These are phyloP conservation scores for Drosophila serrata DNA, from an alignment of 1,140 invertebrate species.

Conservation along the genomic window DNA sequence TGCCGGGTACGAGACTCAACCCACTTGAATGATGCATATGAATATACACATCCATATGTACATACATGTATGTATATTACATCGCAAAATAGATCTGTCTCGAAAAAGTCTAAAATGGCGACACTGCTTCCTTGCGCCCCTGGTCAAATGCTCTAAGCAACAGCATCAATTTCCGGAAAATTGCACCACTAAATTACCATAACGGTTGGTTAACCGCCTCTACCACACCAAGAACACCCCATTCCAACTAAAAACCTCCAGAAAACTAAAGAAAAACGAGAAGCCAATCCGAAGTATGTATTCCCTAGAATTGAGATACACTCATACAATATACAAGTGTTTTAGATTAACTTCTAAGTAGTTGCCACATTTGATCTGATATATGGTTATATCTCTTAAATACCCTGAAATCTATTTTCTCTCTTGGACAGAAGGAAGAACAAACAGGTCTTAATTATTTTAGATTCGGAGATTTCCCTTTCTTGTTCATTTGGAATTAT, in stretches of 20 bases:
- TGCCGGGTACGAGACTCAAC: too few relatives aligned
- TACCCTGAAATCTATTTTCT: background rate
- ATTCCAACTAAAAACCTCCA: background rate
- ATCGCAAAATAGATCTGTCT: background rate
- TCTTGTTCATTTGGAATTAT: too few relatives aligned
- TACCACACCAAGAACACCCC: slow-evolving; percentile 4
- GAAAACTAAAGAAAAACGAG: slow-evolving; percentile 66
- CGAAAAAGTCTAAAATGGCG: too few relatives aligned
- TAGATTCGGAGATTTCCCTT: too few relatives aligned
- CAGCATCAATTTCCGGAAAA: slow-evolving; percentile 78
- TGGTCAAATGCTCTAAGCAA: slow-evolving; percentile 37
- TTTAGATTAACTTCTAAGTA: too few relatives aligned
- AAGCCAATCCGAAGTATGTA: background rate
- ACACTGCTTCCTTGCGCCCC: background rate
- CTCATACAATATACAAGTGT: too few relatives aligned
- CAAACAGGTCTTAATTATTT: background rate
- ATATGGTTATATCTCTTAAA: background rate
- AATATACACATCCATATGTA: too few relatives aligned
- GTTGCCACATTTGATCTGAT: background rate
- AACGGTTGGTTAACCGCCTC: slow-evolving; percentile 27
- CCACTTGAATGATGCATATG: too few relatives aligned
- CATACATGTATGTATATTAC: background rate
- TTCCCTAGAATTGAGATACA: background rate
- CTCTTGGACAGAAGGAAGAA: background rate
- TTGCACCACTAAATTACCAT: slow-evolving; percentile 80